Percentiles rank a stretch among this genome's conserved stretches.
These are phyloP conservation scores for Sclerodermus sp. DNA, from an alignment of 2,888 invertebrate species.

Conservation along the genomic window DNA sequence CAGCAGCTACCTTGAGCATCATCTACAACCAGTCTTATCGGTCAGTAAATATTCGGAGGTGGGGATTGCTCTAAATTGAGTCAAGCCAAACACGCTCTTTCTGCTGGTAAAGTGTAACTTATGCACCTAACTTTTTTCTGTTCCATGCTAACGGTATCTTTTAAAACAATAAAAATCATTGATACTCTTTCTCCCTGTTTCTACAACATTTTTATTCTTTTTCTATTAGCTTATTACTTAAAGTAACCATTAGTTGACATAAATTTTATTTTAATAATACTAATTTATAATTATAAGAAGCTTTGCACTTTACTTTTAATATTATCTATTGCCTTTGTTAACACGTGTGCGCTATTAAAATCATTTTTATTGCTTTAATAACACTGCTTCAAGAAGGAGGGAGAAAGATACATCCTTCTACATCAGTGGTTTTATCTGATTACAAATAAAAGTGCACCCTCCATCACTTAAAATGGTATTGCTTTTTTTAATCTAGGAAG, in stretches of 20 bases:
- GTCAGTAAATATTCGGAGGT: constrained; percentile 42
- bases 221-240: not conserved
- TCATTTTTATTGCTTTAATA: too few species aligned
- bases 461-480: constrained; percentile 19
- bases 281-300: too few species aligned
- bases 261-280: not conserved
- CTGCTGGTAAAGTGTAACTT: constrained; percentile 33
- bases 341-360: too few species aligned
- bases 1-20: constrained; percentile 51
- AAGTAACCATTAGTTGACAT: not conserved
- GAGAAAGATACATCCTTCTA: constrained; percentile 22
- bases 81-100: constrained; percentile 37
- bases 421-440: constrained; percentile 16
- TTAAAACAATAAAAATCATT: constrained; percentile 1
- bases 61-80: constrained; percentile 34
- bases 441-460: constrained; percentile 14
- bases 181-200: constrained; percentile 23
- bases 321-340: too few species aligned
- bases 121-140: constrained; percentile 31
- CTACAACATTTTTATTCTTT: not conserved
- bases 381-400: too few species aligned
- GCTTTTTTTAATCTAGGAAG: constrained; percentile 40
- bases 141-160: constrained; percentile 20
- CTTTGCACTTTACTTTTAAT: too few species aligned
- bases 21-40: constrained; percentile 48